Percentiles rank a stretch among this genome's conserved stretches.
Evolutionary conservation across 2,888 invertebrate genomes (phyloP).

Genomic region (Frankliniella fusca): DNA sequence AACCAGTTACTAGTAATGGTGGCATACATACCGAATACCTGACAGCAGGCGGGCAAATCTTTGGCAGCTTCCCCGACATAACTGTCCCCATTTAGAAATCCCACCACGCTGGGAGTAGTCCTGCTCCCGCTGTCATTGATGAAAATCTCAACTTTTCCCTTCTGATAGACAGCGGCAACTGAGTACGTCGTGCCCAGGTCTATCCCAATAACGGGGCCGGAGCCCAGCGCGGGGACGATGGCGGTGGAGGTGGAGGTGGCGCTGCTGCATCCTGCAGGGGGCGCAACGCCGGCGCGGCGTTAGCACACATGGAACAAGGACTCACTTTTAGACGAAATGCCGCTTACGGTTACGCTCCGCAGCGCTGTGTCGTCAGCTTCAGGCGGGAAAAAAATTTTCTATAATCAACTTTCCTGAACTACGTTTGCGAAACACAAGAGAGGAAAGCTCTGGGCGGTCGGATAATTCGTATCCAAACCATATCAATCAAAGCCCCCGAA

Average conservation of each 20-base stretch:
- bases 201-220: background rate
- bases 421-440: too few species aligned
- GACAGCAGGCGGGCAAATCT: background rate
- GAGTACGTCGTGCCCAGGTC: background rate
- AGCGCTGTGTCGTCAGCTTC: too few species aligned
- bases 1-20: too few species aligned
- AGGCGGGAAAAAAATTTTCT: too few species aligned
- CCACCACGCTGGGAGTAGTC: background rate
- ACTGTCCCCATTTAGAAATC: background rate
- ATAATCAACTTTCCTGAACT: too few species aligned
- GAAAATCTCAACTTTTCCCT: background rate
- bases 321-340: background rate
- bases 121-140: background rate
- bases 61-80: background rate
- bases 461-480: too few species aligned
- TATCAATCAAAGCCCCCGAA: too few species aligned
- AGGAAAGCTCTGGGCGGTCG: too few species aligned
- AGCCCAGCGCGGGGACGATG: background rate
- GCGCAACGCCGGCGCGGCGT: background rate
- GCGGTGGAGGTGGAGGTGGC: background rate
- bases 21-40: background rate
- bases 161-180: background rate
- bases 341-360: background rate
- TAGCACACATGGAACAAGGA: background rate
- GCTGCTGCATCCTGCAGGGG: background rate